Conservation (phyloP, 2,797 vertebrate species). For the Lepus oiostolus region DNA sequence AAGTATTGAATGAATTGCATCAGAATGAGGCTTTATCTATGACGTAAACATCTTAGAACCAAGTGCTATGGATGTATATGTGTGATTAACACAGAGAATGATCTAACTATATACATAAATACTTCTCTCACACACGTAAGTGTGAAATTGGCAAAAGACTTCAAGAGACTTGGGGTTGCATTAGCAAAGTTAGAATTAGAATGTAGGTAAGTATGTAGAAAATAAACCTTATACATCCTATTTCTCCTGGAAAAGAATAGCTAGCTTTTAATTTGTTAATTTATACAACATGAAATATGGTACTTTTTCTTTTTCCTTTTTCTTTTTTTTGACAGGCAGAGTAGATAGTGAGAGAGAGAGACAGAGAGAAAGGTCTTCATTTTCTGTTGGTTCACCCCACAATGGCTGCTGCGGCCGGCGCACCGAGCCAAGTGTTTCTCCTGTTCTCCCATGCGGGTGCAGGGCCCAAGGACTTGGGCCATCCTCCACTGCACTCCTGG, state of each 20-base stretch:
- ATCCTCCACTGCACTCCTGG: too few species aligned
- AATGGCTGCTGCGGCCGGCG: too few species aligned
- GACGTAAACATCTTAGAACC: not conserved
- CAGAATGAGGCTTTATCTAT: not conserved
- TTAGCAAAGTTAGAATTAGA: conserved; percentile 46
- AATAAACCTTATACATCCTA: not conserved
- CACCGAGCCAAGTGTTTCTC: too few species aligned
- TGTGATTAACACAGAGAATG: not conserved
- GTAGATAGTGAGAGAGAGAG: too few species aligned
- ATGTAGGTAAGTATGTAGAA: conserved; percentile 8
- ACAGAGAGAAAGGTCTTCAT: too few species aligned
- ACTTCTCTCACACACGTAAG: not conserved
- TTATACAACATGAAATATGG: not conserved
- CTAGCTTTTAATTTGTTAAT: not conserved
- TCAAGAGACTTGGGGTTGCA: conserved; percentile 5
- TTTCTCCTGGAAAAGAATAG: not conserved
- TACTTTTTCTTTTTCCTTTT: not conserved
- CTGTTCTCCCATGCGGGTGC: too few species aligned
- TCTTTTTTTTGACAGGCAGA: too few species aligned
- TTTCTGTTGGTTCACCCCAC: too few species aligned
- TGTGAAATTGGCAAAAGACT: conserved; percentile 21
- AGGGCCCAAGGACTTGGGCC: too few species aligned
- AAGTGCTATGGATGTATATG: not conserved
- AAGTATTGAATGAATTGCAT: not conserved
- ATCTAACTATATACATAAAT: not conserved